Conservation (phyloP, 2,888 invertebrate genomes). For the Sipunculus nudus region DNA sequence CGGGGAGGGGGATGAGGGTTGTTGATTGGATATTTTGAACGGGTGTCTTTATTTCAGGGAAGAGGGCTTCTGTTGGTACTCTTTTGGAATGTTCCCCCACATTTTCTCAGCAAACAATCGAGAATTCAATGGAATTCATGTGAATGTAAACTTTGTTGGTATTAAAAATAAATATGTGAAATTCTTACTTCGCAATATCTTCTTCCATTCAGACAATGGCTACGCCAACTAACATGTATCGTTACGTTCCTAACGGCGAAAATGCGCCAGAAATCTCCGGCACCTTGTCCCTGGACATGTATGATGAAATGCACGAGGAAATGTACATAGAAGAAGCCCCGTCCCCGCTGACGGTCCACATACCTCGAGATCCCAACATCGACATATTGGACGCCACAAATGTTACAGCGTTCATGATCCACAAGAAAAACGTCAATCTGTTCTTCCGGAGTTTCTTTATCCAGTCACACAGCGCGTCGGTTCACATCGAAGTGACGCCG, state of each 20-base stretch:
- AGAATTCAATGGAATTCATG: too few species aligned
- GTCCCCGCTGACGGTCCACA: constrained; percentile 43
- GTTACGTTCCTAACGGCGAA: constrained; percentile 12
- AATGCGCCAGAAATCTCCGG: constrained; percentile 21
- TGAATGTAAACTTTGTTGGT: too few species aligned
- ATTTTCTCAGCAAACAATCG: too few species aligned
- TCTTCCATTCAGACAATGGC: constrained; percentile 27
- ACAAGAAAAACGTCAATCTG: constrained; percentile 26
- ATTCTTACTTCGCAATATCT: too few species aligned
- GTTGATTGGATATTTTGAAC: too few species aligned
- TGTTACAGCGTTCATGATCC: too few species aligned
- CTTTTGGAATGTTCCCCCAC: too few species aligned
- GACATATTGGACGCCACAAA: too few species aligned
- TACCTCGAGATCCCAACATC: constrained; percentile 40
- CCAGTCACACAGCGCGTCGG: constrained; percentile 2
- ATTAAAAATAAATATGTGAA: too few species aligned
- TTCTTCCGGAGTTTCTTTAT: constrained; percentile 24
- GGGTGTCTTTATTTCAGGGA: too few species aligned
- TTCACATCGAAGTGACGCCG: constrained; percentile 31
- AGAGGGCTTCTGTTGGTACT: too few species aligned
- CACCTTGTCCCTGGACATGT: constrained; percentile 26
- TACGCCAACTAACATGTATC: constrained; percentile 29
- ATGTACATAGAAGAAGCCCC: constrained; percentile 21
- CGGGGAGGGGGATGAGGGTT: too few species aligned
- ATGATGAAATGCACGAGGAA: constrained; percentile 22